Evolutionary conservation across 2,113 vertebrate species (phyloP).

Genomic region (Centrocercus urophasianus): DNA sequence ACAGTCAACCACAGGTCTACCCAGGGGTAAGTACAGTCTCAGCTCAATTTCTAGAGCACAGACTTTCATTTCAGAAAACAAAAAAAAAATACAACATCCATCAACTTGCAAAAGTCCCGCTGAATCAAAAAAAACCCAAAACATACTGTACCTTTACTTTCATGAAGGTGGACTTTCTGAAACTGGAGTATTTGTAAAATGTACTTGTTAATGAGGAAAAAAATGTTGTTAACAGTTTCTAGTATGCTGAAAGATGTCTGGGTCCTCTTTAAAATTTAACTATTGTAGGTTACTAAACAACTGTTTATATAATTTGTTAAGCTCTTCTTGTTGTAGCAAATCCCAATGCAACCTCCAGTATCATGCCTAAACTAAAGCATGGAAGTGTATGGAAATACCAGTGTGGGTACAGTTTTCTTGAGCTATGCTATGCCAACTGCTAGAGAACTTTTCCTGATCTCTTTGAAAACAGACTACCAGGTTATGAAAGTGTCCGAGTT

Average conservation of each 20-base stretch:
- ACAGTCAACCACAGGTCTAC: background rate
- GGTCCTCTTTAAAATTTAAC: background rate
- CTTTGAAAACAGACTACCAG: background rate
- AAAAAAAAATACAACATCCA: background rate
- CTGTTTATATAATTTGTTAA: background rate
- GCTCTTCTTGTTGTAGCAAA: background rate
- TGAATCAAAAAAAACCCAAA: background rate
- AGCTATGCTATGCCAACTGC: background rate
- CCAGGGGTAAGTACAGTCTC: background rate
- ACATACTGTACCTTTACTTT: background rate
- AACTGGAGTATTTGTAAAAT: background rate
- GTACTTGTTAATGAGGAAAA: background rate
- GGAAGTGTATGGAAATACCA: background rate
- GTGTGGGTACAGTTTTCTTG: background rate
- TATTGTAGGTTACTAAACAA: background rate
- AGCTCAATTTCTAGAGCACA: background rate
- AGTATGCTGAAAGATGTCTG: background rate
- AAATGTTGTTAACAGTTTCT: background rate
- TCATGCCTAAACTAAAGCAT: background rate
- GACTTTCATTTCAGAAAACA: background rate
- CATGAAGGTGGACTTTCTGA: background rate
- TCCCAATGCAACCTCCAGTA: background rate
- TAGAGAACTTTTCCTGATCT: background rate
- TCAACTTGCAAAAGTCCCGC: background rate
- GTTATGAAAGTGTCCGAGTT: slow-evolving; percentile 3